Conservation (phyloP, 2,113 vertebrate species). For the Eolophus roseicapilla region DNA sequence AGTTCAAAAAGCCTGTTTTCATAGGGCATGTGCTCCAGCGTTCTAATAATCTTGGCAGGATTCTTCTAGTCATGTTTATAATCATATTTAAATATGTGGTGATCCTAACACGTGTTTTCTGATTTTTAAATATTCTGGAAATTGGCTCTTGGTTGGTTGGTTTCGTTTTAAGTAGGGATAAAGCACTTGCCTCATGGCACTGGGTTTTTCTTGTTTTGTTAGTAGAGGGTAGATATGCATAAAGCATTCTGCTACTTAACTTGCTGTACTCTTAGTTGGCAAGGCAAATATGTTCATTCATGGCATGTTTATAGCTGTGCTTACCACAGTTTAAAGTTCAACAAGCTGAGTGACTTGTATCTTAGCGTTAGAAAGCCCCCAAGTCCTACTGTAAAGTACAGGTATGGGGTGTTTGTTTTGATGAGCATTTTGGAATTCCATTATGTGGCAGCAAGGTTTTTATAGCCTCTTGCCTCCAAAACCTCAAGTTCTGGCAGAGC, state of each 20-base stretch:
- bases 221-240: not conserved
- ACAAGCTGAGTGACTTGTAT: slow-evolving; percentile 79
- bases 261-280: slow-evolving; percentile 77
- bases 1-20: not conserved
- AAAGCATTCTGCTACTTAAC: slow-evolving; percentile 57
- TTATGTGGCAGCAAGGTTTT: not conserved
- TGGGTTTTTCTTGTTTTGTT: not conserved
- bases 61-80: not conserved
- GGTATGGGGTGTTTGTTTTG: not conserved
- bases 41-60: not conserved
- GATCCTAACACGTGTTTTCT: not conserved
- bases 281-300: slow-evolving; percentile 76
- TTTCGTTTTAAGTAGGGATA: not conserved
- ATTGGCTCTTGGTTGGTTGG: not conserved
- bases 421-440: not conserved
- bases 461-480: not conserved
- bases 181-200: not conserved
- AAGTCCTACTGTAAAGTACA: not conserved
- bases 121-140: not conserved
- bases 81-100: not conserved
- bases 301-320: slow-evolving; percentile 82
- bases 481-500: not conserved
- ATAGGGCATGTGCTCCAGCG: not conserved
- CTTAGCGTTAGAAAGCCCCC: not conserved
- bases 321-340: slow-evolving; percentile 82